Evolutionary conservation across 2,113 vertebrate species (phyloP).

Genomic region (Ariopsis seemanni): DNA sequence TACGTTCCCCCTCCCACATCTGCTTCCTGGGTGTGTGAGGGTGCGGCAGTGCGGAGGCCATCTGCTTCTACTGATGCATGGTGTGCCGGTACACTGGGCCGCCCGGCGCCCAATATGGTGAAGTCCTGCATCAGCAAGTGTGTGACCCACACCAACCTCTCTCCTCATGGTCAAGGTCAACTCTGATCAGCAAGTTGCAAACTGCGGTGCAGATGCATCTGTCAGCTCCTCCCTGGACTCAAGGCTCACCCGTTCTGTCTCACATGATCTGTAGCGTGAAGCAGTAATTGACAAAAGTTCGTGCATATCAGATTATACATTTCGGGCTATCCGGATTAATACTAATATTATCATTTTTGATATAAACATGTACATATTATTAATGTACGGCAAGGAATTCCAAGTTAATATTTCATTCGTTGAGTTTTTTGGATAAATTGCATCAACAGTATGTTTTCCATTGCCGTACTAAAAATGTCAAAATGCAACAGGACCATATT

Average conservation of each 20-base stretch:
- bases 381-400: neutral
- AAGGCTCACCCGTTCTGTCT: neutral
- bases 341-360: neutral
- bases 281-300: neutral
- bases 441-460: neutral
- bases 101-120: slow-evolving; percentile 67
- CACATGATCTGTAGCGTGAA: neutral
- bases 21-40: slow-evolving; percentile 65
- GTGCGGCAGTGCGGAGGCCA: slow-evolving; percentile 63
- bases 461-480: neutral
- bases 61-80: slow-evolving; percentile 64
- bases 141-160: slow-evolving; percentile 63
- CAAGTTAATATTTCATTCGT: neutral
- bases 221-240: slow-evolving; percentile 26
- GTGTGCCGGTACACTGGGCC: slow-evolving; percentile 56
- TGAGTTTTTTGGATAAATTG: neutral
- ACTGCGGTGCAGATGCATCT: slow-evolving; percentile 56
- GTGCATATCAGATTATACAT: neutral
- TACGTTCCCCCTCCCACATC: slow-evolving; percentile 65
- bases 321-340: neutral
- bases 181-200: slow-evolving; percentile 56
- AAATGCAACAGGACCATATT: neutral
- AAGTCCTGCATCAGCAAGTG: slow-evolving; percentile 67
- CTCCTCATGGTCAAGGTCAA: slow-evolving; percentile 67
- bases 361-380: neutral